These are phyloP conservation scores for Corythornis cristatus DNA, from an alignment of 2,113 vertebrate genomes.

Conservation along the genomic window DNA sequence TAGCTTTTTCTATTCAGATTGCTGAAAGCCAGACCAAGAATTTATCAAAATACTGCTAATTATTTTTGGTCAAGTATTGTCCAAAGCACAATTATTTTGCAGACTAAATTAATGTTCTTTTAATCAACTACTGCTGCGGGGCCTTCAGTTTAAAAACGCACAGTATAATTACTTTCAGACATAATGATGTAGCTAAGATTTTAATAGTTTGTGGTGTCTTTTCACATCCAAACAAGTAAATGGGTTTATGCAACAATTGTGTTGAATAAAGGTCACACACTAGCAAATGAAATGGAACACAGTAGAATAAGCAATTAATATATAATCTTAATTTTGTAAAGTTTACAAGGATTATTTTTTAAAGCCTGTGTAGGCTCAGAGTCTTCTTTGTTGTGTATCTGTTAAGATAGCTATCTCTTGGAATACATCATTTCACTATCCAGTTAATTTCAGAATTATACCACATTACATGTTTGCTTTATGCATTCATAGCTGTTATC, in stretches of 20 bases:
- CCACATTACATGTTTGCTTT: conserved; percentile 38
- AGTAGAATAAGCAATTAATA: conserved; percentile 20
- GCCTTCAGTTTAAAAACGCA: conserved; percentile 57
- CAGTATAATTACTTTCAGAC: conserved; percentile 47
- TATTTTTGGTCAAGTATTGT: conserved; percentile 75
- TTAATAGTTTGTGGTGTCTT: conserved; percentile 62
- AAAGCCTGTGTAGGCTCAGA: conserved; percentile 33
- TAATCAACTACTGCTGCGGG: conserved; percentile 60
- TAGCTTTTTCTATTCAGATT: conserved; percentile 69
- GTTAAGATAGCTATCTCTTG: conserved; percentile 1
- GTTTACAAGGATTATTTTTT: conserved; percentile 61
- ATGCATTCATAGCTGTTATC: conserved; percentile 55
- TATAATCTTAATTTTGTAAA: conserved; percentile 31
- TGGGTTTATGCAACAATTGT: conserved; percentile 64
- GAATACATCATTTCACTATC: conserved; percentile 32
- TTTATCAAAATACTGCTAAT: conserved; percentile 76
- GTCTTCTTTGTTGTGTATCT: conserved; percentile 17
- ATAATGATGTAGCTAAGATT: conserved; percentile 14
- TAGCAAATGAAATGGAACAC: conserved; percentile 45
- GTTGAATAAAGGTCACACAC: conserved; percentile 61
- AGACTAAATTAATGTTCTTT: conserved; percentile 61
- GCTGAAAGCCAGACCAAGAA: conserved; percentile 71
- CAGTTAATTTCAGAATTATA: conserved; percentile 67
- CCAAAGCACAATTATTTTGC: conserved; percentile 62
- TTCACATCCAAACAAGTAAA: conserved; percentile 67